Evolutionary conservation across 2,888 invertebrate species (phyloP), one percentile per base, ranked within the genome.

Genomic region (Chouioia cunea): DNA sequence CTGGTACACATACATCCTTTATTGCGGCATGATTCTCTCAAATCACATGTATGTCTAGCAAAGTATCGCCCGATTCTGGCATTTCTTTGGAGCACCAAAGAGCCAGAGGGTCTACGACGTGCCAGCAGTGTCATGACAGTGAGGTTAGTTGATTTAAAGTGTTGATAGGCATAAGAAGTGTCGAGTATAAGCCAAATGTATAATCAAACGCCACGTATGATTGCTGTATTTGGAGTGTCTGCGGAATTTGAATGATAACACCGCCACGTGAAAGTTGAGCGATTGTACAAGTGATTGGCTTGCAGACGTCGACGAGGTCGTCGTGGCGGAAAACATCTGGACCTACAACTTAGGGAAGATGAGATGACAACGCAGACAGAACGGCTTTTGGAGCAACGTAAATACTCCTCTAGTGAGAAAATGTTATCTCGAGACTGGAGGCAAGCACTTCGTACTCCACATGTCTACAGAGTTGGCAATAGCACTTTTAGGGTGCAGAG

Each of bases 381-480:
- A n/a, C 56, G n/a, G 2, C 56, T 56, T 23, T 27, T 56, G 56
- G 36, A 56, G 27, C 27, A 56, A 15, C 15, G n/a, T 27, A 56
- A 47, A n/a, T 50, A 23, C n/a, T 57, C 53, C 12, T n/a, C 20
- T 8, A 53, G 22, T 22, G 54, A 58, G 18, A 65, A 50, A 15
- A 73, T 73, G 73, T 63, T 73, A n/a, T 79, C 85, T 64, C 81
- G 92, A 76, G 96, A 97, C 83, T 97, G 97, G 96, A 91, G 96
- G 78, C 93, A 94, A 83, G 94, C 95, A 12, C 89, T 97, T 53
- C 90, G 93, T 56, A 92, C 93, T 59, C 96, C 96, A 27, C 93
- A 95, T 60, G 92, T 95, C 0, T 97, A 97, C 84, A 89, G 97
- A 77, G 93, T 97, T 22, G 95, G 95, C 0, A 96, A 95, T 83